These are phyloP conservation scores for Erithacus rubecula DNA, from an alignment of 2,797 vertebrate species.

Conservation along the genomic window DNA sequence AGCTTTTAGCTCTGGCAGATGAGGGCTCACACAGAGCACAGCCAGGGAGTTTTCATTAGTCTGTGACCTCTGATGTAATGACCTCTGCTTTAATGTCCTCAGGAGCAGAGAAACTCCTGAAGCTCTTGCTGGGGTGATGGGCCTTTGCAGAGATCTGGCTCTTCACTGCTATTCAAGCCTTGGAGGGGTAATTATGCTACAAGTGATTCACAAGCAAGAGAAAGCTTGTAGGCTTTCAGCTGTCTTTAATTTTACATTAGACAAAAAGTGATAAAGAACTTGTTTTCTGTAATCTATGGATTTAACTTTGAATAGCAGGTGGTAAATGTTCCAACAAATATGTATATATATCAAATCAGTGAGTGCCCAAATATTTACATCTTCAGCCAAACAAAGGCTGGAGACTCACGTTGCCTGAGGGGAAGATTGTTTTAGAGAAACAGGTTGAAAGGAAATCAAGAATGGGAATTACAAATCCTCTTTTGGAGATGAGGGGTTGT, in stretches of 20 bases:
- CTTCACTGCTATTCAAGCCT: background rate
- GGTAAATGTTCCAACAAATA: slow-evolving; percentile 73
- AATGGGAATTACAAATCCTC: slow-evolving; percentile 35
- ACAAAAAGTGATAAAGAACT: slow-evolving; percentile 67
- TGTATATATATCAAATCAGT: slow-evolving; percentile 71
- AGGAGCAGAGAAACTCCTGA: background rate
- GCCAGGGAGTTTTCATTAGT: background rate
- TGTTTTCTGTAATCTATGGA: slow-evolving; percentile 70
- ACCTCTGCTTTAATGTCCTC: background rate
- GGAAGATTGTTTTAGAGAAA: slow-evolving; percentile 64
- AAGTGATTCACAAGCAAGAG: slow-evolving; percentile 32
- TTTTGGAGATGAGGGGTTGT: slow-evolving; percentile 1
- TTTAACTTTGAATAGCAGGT: slow-evolving; percentile 73
- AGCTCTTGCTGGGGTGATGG: background rate
- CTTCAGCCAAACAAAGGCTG: slow-evolving; percentile 72
- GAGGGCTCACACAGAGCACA: background rate
- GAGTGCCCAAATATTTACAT: slow-evolving; percentile 73
- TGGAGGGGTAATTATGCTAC: slow-evolving; percentile 51
- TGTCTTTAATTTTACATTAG: slow-evolving; percentile 70
- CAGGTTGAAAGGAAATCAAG: slow-evolving; percentile 67
- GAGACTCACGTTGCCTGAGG: slow-evolving; percentile 66
- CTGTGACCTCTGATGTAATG: background rate
- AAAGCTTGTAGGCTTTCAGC: slow-evolving; percentile 53
- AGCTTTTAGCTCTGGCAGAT: background rate
- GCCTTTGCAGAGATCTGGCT: background rate